These are phyloP conservation scores for Entelurus aequoreus DNA, from an alignment of 2,113 vertebrate genomes.

Conservation along the genomic window DNA sequence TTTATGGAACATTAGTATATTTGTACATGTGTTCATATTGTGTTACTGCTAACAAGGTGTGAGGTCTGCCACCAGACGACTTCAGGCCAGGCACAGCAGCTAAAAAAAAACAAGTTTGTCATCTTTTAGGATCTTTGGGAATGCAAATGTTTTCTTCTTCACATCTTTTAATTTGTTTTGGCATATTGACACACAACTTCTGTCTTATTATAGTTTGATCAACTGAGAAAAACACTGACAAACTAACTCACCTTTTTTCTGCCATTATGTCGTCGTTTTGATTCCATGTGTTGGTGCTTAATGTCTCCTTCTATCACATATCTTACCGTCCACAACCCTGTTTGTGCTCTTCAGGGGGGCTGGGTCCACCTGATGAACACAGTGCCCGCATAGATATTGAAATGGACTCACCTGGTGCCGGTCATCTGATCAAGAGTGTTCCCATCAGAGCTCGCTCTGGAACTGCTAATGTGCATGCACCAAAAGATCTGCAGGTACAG, in stretches of 20 bases:
- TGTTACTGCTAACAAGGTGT: no score
- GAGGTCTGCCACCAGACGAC: no score
- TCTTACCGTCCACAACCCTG: background rate
- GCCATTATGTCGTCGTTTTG: no score
- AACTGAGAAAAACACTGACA: no score
- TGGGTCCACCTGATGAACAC: slow-evolving; percentile 82
- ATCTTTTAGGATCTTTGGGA: no score
- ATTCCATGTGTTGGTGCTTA: no score
- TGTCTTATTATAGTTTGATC: no score
- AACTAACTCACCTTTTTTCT: no score
- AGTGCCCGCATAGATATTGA: slow-evolving; percentile 86
- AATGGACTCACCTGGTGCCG: slow-evolving; percentile 85
- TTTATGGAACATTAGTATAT: background rate
- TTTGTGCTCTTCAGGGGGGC: slow-evolving; percentile 63
- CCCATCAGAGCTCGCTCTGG: slow-evolving; percentile 81
- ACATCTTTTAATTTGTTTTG: no score
- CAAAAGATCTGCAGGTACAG: slow-evolving; percentile 84
- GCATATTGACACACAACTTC: no score
- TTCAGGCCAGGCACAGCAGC: background rate
- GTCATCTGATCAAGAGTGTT: slow-evolving; percentile 81
- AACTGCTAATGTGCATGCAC: slow-evolving; percentile 84
- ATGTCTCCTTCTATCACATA: background rate
- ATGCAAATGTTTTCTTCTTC: no score
- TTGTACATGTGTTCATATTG: no score
- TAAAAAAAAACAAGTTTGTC: background rate